A percentile compares a stretch with the other conserved stretches of the same genome.
Conservation (phyloP, 2,113 vertebrate species). For the Nipponia nippon region DNA sequence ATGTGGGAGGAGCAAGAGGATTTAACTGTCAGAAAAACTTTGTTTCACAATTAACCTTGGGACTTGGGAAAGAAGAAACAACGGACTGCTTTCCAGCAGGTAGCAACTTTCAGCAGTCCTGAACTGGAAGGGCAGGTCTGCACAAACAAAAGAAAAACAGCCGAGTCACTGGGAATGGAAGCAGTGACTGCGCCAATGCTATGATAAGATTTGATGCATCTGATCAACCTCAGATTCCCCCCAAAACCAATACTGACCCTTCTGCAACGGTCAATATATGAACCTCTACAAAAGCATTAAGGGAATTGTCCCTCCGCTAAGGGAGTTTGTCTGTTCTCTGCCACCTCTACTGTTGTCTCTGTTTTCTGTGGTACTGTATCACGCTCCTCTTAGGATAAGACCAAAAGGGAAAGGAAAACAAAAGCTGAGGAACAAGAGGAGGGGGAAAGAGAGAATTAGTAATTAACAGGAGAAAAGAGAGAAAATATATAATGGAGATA, state of each 20-base stretch:
- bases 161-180: neutral
- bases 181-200: neutral
- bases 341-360: neutral
- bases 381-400: neutral
- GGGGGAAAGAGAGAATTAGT: neutral
- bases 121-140: neutral
- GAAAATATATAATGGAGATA: neutral
- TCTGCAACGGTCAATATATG: neutral
- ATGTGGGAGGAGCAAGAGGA: neutral
- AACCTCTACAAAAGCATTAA: neutral
- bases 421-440: neutral
- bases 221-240: neutral
- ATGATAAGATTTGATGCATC: neutral
- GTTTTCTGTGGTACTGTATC: neutral
- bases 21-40: neutral
- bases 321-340: neutral
- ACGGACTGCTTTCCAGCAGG: neutral
- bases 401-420: neutral
- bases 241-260: neutral
- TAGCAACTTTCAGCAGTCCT: neutral
- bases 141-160: neutral
- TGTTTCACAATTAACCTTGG: neutral
- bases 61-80: neutral
- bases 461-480: neutral
- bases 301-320: neutral